Conservation (phyloP, 2,888 invertebrate genomes). For the Agrotis ipsilon region DNA sequence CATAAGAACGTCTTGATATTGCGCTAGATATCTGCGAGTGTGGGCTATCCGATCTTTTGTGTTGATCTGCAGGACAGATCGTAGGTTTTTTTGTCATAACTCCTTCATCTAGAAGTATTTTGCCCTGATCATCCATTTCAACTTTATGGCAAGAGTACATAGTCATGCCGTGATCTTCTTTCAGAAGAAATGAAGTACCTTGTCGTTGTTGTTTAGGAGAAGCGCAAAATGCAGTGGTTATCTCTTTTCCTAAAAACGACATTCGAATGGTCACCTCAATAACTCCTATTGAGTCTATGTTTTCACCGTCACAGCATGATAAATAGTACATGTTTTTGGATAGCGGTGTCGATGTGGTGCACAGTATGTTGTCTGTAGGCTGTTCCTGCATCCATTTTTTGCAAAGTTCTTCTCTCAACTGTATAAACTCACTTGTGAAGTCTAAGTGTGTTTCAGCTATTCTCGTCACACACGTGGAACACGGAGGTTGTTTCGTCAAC, state of each 20-base stretch:
- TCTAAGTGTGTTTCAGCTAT: constrained; percentile 85
- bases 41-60: constrained; percentile 71
- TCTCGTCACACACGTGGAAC: constrained; percentile 82
- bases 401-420: constrained; percentile 82
- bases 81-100: constrained; percentile 73
- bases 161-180: constrained; percentile 85
- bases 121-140: constrained; percentile 87
- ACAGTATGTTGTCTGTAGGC: constrained; percentile 83
- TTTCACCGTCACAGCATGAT: constrained; percentile 77
- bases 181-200: constrained; percentile 78
- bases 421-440: constrained; percentile 80
- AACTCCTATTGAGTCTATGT: constrained; percentile 83
- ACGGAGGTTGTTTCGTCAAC: constrained; percentile 85
- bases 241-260: constrained; percentile 88
- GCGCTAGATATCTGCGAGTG: constrained; percentile 74
- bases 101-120: constrained; percentile 85
- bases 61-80: constrained; percentile 55
- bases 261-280: constrained; percentile 85
- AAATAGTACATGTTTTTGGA: constrained; percentile 85
- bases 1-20: constrained; percentile 66
- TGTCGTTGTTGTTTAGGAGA: constrained; percentile 74
- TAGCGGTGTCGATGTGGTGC: constrained; percentile 85
- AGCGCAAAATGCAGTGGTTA: constrained; percentile 85
- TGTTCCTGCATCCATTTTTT: constrained; percentile 83
- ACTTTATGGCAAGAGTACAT: constrained; percentile 88